Base-by-base conservation (phyloP, 2,888 invertebrate genomes). In the Conus canariensis region DNA sequence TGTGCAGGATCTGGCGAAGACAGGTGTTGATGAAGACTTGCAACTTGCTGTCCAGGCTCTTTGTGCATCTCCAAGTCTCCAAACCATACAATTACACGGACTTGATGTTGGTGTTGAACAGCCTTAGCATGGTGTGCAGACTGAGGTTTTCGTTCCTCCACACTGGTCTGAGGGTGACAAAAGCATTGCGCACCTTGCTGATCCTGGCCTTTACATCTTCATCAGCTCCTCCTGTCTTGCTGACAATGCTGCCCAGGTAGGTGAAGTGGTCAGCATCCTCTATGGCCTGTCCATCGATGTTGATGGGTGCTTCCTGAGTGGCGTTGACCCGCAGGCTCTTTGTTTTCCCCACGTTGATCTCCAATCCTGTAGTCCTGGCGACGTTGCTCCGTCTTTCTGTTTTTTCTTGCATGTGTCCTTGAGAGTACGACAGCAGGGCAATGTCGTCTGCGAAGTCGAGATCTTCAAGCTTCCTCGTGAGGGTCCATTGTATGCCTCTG, bases 11-110 rank as follows among this genome's bases (percentile, higher is more conserved):
- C 30, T 58, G 80, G n/a, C 82, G 83, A 56, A 88, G 59, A 82
- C 83, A 88, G 25, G 77, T 88, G 88, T 12, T 14, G 80, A 88
- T 14, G 80, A 88, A 88, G n/a, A 58, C 56, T 80, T 88, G 82
- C 19, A 88, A n/a, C 82, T 80, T 88, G 22, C 45, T 80, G 22
- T 82, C 80, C 82, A 59, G n/a, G 19, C 14, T 25, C 60, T 60
- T 25, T 80, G 60, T 88, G 8, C 0, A 3, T 22, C 88, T 10
- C 83, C 12, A 88, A 8, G 64, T 88, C 74, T 88, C 82, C 1
- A 59, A 59, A 10, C 88, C 83, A 12, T 88, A 82, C n/a, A 88
- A 58, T 7, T 45, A n/a, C 14, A 80, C 30, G 12, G 80, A 80
- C 80, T 80, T 80, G 30, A 80, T 9, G 7, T 64, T 80, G 45